phyloP scores from a whole-genome alignment of 1,140 invertebrate genomes.

The Saccostrea cuccullata region DNA sequence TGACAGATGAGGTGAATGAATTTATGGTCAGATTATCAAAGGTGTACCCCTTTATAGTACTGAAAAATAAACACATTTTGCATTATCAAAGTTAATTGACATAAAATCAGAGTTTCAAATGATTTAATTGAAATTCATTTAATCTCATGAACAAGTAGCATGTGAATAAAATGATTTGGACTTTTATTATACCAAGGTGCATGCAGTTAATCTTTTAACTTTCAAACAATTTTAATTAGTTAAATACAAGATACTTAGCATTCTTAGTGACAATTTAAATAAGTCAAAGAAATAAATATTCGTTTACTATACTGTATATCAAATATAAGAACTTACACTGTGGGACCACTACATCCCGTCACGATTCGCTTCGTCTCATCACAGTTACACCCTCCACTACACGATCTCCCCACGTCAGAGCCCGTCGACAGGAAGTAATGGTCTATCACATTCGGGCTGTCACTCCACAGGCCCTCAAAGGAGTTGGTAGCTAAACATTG shows the following conservation, averaged over 20 bases:
- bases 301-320: too few relatives aligned
- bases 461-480: constrained; percentile 54
- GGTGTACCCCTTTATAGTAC: constrained; percentile 41
- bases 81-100: too few relatives aligned
- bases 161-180: too few relatives aligned
- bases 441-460: not conserved
- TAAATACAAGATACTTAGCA: too few relatives aligned
- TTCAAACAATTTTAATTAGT: too few relatives aligned
- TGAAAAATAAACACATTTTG: not conserved
- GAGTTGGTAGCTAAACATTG: constrained; percentile 10
- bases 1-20: constrained; percentile 47
- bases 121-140: too few relatives aligned
- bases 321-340: constrained; percentile 19
- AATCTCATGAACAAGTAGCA: too few relatives aligned
- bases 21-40: constrained; percentile 53
- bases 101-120: too few relatives aligned
- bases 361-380: constrained; percentile 47
- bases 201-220: too few relatives aligned
- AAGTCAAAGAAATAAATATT: too few relatives aligned
- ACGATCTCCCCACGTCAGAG: constrained; percentile 14
- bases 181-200: too few relatives aligned
- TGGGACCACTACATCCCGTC: constrained; percentile 46
- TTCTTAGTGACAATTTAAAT: too few relatives aligned
- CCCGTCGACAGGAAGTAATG: constrained; percentile 43
- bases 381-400: constrained; percentile 54